Conservation (phyloP, 2,797 vertebrate species). For the Diceros bicornis region DNA sequence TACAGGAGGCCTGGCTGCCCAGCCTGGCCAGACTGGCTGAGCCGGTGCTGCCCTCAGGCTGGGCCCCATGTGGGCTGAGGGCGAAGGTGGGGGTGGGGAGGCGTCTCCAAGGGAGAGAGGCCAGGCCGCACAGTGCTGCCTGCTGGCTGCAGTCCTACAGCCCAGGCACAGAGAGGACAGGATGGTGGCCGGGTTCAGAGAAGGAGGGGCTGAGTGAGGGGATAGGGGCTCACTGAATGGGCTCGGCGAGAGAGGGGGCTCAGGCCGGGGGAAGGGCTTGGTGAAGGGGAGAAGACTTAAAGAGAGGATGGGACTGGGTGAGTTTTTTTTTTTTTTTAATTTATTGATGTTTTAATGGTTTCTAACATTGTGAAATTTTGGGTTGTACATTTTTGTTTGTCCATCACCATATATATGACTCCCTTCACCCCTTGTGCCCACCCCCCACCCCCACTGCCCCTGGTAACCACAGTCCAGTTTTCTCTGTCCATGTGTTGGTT, state of each 20-base stretch:
- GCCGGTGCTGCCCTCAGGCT: not conserved
- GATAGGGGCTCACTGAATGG: not conserved
- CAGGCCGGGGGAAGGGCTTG: not conserved
- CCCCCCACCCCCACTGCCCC: too few species aligned
- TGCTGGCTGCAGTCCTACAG: not conserved
- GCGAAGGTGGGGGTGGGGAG: not conserved
- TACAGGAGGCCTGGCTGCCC: not conserved
- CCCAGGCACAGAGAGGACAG: too few species aligned
- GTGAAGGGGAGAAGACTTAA: not conserved
- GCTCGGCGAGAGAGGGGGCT: not conserved
- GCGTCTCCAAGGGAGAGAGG: not conserved
- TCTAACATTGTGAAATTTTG: too few species aligned
- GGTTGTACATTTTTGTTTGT: too few species aligned
- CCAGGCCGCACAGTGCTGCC: not conserved
- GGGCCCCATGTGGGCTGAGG: not conserved
- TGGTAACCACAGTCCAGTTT: too few species aligned
- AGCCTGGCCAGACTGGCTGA: conserved; percentile 59
- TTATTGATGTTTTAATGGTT: too few species aligned
- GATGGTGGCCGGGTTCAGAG: not conserved
- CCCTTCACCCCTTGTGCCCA: too few species aligned
- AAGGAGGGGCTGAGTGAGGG: not conserved
- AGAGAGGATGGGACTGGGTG: not conserved
- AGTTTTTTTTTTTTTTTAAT: too few species aligned
- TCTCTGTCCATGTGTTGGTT: too few species aligned
- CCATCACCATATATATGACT: too few species aligned